Conservation (phyloP, 2,113 vertebrate genomes). For the Ifrita kowaldi region DNA sequence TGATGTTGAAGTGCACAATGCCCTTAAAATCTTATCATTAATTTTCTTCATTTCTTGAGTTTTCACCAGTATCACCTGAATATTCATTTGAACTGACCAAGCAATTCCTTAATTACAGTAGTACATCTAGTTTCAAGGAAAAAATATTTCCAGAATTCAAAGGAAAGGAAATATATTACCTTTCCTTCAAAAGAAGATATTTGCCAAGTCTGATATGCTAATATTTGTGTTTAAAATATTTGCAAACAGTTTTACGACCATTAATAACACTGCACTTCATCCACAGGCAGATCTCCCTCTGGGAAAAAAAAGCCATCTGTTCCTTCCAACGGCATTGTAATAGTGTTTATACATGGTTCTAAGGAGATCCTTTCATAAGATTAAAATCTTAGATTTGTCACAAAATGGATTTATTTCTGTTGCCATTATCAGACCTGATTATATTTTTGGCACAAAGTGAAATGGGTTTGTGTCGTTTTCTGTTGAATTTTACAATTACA, state of each 20-base stretch:
- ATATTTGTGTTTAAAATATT: slow-evolving; percentile 37
- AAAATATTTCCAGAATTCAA: not conserved
- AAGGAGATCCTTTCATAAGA: not conserved
- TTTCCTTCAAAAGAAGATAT: not conserved
- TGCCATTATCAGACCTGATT: slow-evolving; percentile 1
- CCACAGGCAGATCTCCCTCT: not conserved
- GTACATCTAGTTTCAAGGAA: not conserved
- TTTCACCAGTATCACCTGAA: not conserved
- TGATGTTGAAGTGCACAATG: not conserved
- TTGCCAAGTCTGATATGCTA: not conserved
- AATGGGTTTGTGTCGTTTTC: not conserved
- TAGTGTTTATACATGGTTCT: not conserved
- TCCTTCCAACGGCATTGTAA: not conserved
- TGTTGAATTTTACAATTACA: not conserved
- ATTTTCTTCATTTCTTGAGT: not conserved
- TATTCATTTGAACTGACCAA: not conserved
- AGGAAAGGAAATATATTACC: not conserved
- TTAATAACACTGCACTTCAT: slow-evolving; percentile 27
- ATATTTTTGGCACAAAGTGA: not conserved
- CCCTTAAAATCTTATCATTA: not conserved
- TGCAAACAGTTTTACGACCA: slow-evolving; percentile 10
- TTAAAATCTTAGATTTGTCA: slow-evolving; percentile 29
- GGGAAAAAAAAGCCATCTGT: slow-evolving; percentile 9
- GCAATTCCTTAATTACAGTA: not conserved
- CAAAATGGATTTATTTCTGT: slow-evolving; percentile 11